phyloP scores from a whole-genome alignment of 2,113 vertebrate genomes.

The Dendropsophus ebraccatus region DNA sequence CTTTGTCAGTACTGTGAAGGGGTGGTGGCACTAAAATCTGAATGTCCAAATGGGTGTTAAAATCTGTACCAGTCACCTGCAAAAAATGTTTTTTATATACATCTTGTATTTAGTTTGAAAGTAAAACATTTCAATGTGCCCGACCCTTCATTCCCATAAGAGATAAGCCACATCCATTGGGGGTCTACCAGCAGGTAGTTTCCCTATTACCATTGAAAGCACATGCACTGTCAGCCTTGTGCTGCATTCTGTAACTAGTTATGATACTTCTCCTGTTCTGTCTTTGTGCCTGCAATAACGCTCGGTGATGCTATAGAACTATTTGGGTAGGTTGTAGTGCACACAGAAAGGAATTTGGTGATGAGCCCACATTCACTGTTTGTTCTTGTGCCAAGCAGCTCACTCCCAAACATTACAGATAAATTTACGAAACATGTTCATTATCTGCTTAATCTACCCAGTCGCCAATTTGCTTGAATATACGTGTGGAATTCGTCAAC shows the following conservation, averaged over 20 bases:
- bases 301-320: background rate
- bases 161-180: no score
- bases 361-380: background rate
- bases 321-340: background rate
- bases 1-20: no score
- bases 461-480: background rate
- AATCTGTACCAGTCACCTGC: no score
- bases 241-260: background rate
- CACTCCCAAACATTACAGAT: background rate
- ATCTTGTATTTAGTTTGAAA: no score
- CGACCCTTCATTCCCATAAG: no score
- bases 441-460: conserved; percentile 6
- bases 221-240: background rate
- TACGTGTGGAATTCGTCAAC: background rate
- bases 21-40: no score
- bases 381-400: conserved; percentile 2
- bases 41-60: no score
- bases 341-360: background rate
- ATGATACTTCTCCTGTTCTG: background rate
- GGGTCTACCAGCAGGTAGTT: background rate
- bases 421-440: conserved; percentile 20
- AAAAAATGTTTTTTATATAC: no score
- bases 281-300: background rate
- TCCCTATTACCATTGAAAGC: background rate
- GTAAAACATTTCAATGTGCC: no score